Evolutionary conservation across 1,140 invertebrate species (phyloP), one percentile per base, ranked within the genome.

Genomic region (Palaemon carinicauda): DNA sequence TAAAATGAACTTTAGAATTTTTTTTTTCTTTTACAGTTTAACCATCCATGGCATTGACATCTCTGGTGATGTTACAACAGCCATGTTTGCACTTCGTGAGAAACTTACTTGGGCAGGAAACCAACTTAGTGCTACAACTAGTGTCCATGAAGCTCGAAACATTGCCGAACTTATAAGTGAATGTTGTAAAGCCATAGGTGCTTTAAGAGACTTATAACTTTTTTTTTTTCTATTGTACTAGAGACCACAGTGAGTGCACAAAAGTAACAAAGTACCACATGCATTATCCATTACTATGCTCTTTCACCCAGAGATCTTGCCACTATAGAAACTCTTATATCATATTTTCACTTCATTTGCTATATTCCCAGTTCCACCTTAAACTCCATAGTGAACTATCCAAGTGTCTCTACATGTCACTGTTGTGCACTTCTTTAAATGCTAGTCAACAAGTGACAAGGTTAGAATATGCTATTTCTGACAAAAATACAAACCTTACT

Each of bases 61-160:
- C 10, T 53, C 56, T 17, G 81, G 69, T 29, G 82, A 65, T 21
- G 82, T 52, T 12, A 27, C 24, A 14, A 17, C 60, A 53, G 78
- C 80, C 1, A 51, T 85, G 33, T 73, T n/a, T n/a, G 87, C 54
- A 17, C 53, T 88, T 24, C 80, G 87, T 0, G 50, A 50, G 29
- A 82, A 83, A 54, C 54, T 88, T 9, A n/a, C 15, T 4, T 88
- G 87, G 87, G 80, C 80, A 56, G 75, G 56, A 50, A 51, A 21
- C n/a, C 80, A 88, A 60, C 56, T 88, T 19, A 52, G 41, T 4
- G 65, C 71, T 7, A 80, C 80, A 31, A 71, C 19, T 4, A 86
- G 77, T 17, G 41, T 80, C 14, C 84, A 86, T 74, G 84, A 86
- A 53, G 84, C 84, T 17, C 84, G 80, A 53, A 86, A 53, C 10